A percentile compares a stretch with the other conserved stretches of the same genome.
Evolutionary conservation across 1,140 invertebrate species (phyloP).

Genomic region (Drosophila kanapiae): DNA sequence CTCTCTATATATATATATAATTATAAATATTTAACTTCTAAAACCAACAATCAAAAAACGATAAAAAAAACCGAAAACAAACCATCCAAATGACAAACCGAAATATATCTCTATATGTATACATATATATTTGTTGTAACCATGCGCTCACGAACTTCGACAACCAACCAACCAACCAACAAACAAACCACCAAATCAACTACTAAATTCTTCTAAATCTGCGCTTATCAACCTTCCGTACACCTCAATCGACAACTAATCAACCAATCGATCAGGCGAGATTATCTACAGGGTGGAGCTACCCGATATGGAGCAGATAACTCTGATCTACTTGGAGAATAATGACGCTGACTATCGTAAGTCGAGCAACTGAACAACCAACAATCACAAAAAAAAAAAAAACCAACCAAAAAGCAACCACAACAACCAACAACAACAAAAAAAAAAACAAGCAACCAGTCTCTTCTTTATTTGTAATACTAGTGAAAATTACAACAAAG

Average conservation of each 20-base stretch:
- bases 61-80: conserved; percentile 26
- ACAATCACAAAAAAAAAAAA: conserved; percentile 47
- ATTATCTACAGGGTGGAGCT: conserved; percentile 95
- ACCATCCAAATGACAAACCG: conserved; percentile 32
- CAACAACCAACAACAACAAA: conserved; percentile 54
- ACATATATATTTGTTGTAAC: conserved; percentile 70
- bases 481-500: conserved; percentile 39
- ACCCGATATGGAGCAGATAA: conserved; percentile 95
- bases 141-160: conserved; percentile 70
- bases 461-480: conserved; percentile 44
- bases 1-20: conserved; percentile 4
- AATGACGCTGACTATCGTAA: conserved; percentile 89
- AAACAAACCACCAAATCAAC: conserved; percentile 35
- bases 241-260: conserved; percentile 49
- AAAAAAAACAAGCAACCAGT: conserved; percentile 23
- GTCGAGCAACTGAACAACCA: conserved; percentile 86
- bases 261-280: conserved; percentile 87
- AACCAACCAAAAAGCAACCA: conserved; percentile 53
- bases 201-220: conserved; percentile 67
- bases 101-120: conserved; percentile 54
- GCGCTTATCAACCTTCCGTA: conserved; percentile 48
- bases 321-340: conserved; percentile 95
- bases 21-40: conserved; percentile 37
- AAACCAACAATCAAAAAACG: conserved; percentile 35
- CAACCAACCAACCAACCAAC: conserved; percentile 54